phyloP scores from a whole-genome alignment of 2,113 vertebrate genomes.

The Gopherus flavomarginatus region DNA sequence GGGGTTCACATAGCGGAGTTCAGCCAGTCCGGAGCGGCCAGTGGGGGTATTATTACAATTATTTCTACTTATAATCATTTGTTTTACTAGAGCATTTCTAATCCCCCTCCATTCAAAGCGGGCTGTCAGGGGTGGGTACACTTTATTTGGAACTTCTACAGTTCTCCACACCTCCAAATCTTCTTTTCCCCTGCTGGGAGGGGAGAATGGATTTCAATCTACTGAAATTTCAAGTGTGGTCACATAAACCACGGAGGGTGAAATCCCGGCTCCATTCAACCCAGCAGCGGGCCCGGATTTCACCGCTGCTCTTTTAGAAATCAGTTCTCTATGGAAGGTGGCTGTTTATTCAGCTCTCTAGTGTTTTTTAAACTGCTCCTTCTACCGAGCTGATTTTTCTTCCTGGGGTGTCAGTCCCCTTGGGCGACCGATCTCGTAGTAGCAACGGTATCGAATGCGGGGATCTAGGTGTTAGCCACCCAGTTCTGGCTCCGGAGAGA shows the following conservation, averaged over 20 bases:
- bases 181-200: not conserved
- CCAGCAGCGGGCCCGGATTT: not conserved
- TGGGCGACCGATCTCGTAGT: not conserved
- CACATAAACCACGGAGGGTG: too few species aligned
- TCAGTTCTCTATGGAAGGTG: not conserved
- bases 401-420: not conserved
- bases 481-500: not conserved
- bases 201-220: not conserved
- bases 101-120: too few species aligned
- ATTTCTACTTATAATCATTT: not conserved
- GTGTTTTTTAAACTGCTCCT: too few species aligned
- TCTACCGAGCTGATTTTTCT: not conserved
- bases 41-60: not conserved
- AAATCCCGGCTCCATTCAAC: not conserved
- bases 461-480: not conserved
- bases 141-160: too few species aligned
- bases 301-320: not conserved
- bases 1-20: not conserved
- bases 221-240: not conserved
- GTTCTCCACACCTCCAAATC: too few species aligned
- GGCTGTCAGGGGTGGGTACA: too few species aligned
- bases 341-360: not conserved
- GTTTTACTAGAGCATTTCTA: not conserved
- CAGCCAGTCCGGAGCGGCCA: not conserved
- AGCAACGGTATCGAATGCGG: not conserved